Percentiles rank a stretch among this genome's conserved stretches.
phyloP scores from a whole-genome alignment of 2,113 vertebrate genomes.

The Leptobrachium ailaonicum region DNA sequence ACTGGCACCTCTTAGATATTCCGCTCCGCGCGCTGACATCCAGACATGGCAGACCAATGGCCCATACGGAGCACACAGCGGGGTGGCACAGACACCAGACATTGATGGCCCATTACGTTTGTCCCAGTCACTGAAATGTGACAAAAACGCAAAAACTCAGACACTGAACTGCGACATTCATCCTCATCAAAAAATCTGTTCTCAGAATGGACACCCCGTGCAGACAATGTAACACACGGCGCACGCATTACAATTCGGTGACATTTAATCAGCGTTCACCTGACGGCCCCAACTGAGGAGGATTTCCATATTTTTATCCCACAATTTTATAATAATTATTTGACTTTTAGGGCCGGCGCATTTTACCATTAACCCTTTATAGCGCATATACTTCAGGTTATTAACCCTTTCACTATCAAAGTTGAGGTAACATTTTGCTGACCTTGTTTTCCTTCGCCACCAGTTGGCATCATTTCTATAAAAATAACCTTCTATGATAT shows the following conservation, averaged over 20 bases:
- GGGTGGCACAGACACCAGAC: constrained; percentile 18
- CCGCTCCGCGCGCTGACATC: constrained; percentile 3
- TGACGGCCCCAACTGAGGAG: no score
- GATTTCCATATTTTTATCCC: no score
- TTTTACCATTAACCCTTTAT: no score
- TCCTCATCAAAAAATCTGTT: not conserved
- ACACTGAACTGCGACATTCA: constrained; percentile 18
- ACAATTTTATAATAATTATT: no score
- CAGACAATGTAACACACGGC: not conserved
- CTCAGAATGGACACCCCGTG: not conserved
- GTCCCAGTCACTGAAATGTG: constrained; percentile 38
- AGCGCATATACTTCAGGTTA: no score
- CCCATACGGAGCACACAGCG: constrained; percentile 11
- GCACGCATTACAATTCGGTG: not conserved
- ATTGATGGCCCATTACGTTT: constrained; percentile 46
- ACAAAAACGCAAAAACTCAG: not conserved
- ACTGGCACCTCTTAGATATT: not conserved
- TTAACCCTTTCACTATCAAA: no score
- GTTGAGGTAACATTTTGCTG: no score
- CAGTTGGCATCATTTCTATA: no score
- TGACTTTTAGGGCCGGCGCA: no score
- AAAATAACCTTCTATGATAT: no score
- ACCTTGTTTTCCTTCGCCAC: no score
- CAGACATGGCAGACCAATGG: constrained; percentile 27
- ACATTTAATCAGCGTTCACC: not conserved